Base-by-base conservation (phyloP, 2,888 invertebrate species). In the Unio delphinus region DNA sequence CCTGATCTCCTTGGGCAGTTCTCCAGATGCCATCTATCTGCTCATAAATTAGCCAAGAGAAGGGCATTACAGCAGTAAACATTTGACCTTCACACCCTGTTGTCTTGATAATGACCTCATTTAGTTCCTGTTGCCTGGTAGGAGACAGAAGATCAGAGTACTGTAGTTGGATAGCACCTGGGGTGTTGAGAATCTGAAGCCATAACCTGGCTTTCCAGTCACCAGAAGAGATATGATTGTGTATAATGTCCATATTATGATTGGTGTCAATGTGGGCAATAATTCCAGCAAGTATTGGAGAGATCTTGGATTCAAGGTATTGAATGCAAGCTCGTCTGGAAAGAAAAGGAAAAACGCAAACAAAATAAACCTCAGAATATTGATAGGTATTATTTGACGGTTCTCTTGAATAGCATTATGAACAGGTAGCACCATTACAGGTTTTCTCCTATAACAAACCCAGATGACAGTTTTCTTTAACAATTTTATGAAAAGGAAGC, bases 191-290 rank as follows among this genome's bases (percentile, higher is more conserved):
- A 61, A 86, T 74, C 8, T 66, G 60, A 45, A 86, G 65, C 87
- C 87, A 88, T 61, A 87, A 62, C 20, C 70, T 54, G n/a, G 67
- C 57, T 60, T 79, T 73, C 87, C 87, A 87, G 3, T 66, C 61
- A 15, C 45, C 45, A 45, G 45, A 15, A 3, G 45, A 2, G 3
- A 45, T 15, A 11, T 45, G 45, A 4, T 68, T 60, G 26, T 60
- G 58, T 26, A 87, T 64, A 45, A 86, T 70, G 56, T 85, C 84
- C 62, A 88, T 74, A 76, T 87, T 87, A 60, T 72, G 65, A 72
- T 87, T 85, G 45, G 83, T 84, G 73, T 87, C 87, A 28, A 83
- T 70, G 68, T 77, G 81, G n/a, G 86, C 83, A 20, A 87, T 74
- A 15, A 87, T 77, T 7, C 83, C 84, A 65, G 86, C 86, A 61